A percentile compares a stretch with the other conserved stretches of the same genome.
phyloP scores from a whole-genome alignment of 2,888 invertebrate species.

The Aphrophora alni region DNA sequence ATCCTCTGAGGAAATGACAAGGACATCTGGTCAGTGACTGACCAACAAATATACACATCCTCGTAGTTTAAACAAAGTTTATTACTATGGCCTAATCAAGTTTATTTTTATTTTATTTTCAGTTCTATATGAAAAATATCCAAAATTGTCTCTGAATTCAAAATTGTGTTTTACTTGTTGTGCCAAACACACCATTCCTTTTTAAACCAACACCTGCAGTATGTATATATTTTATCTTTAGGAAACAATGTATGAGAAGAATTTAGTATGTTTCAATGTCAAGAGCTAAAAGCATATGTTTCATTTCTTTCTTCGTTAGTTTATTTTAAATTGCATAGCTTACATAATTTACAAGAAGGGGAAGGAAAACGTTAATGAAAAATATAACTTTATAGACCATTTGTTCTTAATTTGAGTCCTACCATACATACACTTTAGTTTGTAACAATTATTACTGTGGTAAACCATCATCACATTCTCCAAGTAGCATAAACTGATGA shows the following conservation, averaged over 20 bases:
- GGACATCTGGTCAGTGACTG: neutral
- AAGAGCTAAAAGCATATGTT: no score
- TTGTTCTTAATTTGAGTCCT: neutral
- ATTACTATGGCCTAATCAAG: neutral
- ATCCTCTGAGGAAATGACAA: conserved; percentile 79
- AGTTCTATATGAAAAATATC: no score
- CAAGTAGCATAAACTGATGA: no score
- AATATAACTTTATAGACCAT: neutral
- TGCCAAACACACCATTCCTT: neutral
- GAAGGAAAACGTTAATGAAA: neutral
- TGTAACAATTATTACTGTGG: no score
- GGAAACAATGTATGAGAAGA: neutral
- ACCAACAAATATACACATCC: neutral
- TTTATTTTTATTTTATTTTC: neutral
- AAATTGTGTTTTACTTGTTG: neutral
- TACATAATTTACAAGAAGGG: neutral
- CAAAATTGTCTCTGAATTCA: neutral
- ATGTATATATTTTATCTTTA: neutral
- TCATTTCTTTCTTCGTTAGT: no score
- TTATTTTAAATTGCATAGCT: neutral
- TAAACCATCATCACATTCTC: no score
- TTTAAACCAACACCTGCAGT: neutral
- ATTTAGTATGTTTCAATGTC: neutral
- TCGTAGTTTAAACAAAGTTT: neutral
- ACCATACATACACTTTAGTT: no score